These are phyloP conservation scores for Philhelius pedissequus DNA, from an alignment of 2,888 invertebrate species.

Conservation along the genomic window DNA sequence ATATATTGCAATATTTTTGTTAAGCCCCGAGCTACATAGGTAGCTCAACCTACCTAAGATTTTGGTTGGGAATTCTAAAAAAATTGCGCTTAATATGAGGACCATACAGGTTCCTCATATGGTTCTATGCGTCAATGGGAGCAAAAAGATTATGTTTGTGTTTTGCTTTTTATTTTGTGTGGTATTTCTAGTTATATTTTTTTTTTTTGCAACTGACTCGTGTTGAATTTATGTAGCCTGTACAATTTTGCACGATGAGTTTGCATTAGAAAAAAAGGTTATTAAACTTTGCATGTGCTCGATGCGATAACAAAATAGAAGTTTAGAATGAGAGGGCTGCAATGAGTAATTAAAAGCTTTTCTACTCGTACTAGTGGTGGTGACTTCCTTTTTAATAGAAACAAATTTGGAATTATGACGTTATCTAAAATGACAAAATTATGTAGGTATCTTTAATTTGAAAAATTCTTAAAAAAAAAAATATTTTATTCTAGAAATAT, in stretches of 20 bases:
- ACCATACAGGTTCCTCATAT: not conserved
- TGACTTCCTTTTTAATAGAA: not conserved
- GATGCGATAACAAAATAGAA: constrained; percentile 43
- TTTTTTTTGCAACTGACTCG: constrained; percentile 39
- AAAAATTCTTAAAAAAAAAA: too few species aligned
- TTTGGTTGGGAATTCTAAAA: not conserved
- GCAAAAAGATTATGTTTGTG: constrained; percentile 10
- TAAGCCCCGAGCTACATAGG: not conserved
- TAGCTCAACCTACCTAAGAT: not conserved
- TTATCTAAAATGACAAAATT: too few species aligned
- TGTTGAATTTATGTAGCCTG: not conserved
- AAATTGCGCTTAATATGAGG: constrained; percentile 28
- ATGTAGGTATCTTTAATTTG: too few species aligned
- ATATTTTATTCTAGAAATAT: too few species aligned
- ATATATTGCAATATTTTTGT: constrained; percentile 46
- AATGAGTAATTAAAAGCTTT: constrained; percentile 18
- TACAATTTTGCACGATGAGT: constrained; percentile 32
- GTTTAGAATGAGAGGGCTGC: constrained; percentile 18
- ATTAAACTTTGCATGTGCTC: constrained; percentile 50
- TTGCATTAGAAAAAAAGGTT: constrained; percentile 29
- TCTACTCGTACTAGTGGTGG: not conserved
- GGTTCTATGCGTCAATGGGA: constrained; percentile 2
- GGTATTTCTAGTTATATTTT: not conserved
- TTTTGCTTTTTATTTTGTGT: not conserved
- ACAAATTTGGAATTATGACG: not conserved